Conservation (phyloP, 2,113 vertebrate species). For the Grammatotria lemairii region DNA sequence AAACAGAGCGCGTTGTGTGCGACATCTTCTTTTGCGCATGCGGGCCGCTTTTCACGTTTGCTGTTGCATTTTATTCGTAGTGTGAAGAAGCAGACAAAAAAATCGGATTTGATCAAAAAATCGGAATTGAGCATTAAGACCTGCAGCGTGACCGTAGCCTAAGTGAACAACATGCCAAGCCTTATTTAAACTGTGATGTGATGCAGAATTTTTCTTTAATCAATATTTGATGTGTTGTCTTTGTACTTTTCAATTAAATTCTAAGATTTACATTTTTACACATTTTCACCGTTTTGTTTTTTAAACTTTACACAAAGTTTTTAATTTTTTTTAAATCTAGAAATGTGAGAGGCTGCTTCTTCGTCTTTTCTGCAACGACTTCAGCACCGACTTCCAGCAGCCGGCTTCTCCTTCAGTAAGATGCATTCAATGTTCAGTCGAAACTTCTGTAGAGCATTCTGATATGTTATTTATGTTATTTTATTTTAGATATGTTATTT, state of each 20-base stretch:
- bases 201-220: not conserved
- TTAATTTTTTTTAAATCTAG: conserved; percentile 43
- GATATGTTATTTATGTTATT: not conserved
- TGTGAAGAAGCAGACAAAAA: accelerated
- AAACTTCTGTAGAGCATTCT: not conserved
- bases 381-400: conserved; percentile 96
- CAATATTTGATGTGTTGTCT: not conserved
- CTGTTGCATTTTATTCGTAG: not conserved
- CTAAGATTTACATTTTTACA: not conserved
- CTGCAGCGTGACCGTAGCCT: not conserved
- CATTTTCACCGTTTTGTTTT: not conserved
- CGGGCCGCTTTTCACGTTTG: not conserved
- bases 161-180: not conserved
- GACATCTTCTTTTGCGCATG: accelerated
- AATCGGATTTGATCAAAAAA: not conserved
- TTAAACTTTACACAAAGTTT: not conserved
- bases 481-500: not conserved
- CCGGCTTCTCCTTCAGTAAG: conserved; percentile 85
- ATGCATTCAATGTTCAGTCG: not conserved
- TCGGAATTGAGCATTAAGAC: accelerated
- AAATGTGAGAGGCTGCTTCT: conserved; percentile 88
- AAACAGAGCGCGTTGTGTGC: accelerated
- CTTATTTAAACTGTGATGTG: not conserved
- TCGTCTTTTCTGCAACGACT: conserved; percentile 86
- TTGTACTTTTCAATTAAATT: not conserved